phyloP scores from a whole-genome alignment of 2,888 invertebrate genomes.

The Stegophylla sp. region DNA sequence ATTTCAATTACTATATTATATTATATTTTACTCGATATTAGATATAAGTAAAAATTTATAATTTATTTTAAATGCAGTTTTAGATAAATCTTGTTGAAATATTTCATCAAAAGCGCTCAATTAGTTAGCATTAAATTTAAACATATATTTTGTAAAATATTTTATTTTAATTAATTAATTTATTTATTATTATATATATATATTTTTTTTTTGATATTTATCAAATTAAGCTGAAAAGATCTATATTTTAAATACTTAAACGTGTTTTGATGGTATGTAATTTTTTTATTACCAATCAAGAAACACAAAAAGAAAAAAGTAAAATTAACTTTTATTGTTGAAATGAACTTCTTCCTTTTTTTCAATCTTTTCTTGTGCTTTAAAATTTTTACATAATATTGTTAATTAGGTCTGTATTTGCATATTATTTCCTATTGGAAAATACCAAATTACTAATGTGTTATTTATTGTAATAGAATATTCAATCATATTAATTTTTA shows the following conservation, averaged over 20 bases:
- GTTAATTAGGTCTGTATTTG: not conserved
- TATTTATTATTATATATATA: constrained; percentile 9
- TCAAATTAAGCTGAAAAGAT: not conserved
- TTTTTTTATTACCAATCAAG: constrained; percentile 38
- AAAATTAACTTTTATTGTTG: constrained; percentile 4
- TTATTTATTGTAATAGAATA: not conserved
- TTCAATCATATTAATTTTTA: not conserved
- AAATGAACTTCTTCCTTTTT: too few species aligned
- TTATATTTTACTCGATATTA: too few species aligned
- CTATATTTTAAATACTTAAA: constrained; percentile 29
- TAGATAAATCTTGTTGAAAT: constrained; percentile 26
- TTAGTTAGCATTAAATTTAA: constrained; percentile 17
- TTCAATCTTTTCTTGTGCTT: not conserved
- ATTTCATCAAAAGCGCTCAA: not conserved
- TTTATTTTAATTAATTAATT: not conserved
- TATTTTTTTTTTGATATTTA: constrained; percentile 36
- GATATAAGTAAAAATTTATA: constrained; percentile 7
- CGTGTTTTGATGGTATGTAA: constrained; percentile 40
- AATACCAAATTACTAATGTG: not conserved
- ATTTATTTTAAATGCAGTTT: constrained; percentile 27
- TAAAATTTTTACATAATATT: not conserved
- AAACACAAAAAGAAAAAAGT: constrained; percentile 48
- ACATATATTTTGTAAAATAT: constrained; percentile 26
- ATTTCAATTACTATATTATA: constrained; percentile 4
- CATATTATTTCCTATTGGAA: not conserved